Evolutionary conservation across 2,888 invertebrate species (phyloP).

Genomic region (Amphipoea oculea): DNA sequence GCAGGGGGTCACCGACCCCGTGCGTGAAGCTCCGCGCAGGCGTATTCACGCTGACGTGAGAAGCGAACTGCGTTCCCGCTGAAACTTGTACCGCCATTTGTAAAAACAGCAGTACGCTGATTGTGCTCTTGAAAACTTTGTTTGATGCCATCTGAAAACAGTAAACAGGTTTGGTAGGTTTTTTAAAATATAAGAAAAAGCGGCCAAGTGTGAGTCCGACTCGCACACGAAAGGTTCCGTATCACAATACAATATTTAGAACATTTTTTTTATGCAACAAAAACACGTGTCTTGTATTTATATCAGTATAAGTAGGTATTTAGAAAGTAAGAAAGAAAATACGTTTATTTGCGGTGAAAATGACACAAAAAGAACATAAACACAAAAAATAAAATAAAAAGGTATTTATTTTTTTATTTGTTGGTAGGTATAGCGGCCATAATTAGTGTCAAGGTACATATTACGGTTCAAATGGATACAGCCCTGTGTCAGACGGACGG

Average conservation of each 20-base stretch:
- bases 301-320: too few species aligned
- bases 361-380: too few species aligned
- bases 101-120: conserved; percentile 67
- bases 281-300: not conserved
- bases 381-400: too few species aligned
- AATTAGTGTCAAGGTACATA: not conserved
- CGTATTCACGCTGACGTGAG: conserved; percentile 86
- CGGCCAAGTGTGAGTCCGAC: not conserved
- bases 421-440: not conserved
- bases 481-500: not conserved
- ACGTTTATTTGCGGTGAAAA: too few species aligned
- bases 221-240: not conserved
- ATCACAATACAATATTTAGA: not conserved
- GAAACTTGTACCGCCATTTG: conserved; percentile 68
- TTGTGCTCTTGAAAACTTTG: conserved; percentile 49
- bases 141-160: conserved; percentile 69
- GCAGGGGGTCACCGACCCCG: conserved; percentile 85
- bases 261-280: not conserved
- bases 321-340: too few species aligned
- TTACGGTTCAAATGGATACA: not conserved
- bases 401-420: too few species aligned
- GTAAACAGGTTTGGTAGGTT: not conserved
- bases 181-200: not conserved
- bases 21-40: conserved; percentile 86
- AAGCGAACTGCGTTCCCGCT: conserved; percentile 82